Percentiles rank a stretch among this genome's conserved stretches.
phyloP scores from a whole-genome alignment of 2,113 vertebrate species.

The Baryphthengus martii region DNA sequence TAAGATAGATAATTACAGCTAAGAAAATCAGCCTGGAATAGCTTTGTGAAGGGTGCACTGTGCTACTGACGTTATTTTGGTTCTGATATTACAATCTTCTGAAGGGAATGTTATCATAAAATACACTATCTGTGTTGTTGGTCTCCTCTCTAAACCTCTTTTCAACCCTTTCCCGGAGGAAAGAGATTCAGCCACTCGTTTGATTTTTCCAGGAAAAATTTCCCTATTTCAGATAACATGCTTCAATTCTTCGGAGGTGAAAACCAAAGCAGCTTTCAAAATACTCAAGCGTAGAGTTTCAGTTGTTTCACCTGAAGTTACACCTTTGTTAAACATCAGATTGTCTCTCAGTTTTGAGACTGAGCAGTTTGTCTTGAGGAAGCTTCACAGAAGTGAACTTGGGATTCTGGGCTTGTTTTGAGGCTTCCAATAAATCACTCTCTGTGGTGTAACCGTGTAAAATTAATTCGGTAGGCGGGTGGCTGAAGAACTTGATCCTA shows the following conservation, averaged over 20 bases:
- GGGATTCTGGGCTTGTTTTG: not conserved
- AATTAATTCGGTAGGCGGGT: not conserved
- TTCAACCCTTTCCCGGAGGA: not conserved
- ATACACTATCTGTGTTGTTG: accelerated
- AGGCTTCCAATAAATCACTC: accelerated
- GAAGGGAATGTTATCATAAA: not conserved
- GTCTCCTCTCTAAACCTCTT: not conserved
- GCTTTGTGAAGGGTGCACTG: not conserved
- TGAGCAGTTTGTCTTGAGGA: not conserved
- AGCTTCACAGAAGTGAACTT: not conserved
- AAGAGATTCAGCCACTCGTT: not conserved
- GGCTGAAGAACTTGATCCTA: not conserved
- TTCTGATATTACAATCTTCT: not conserved
- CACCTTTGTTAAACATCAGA: accelerated
- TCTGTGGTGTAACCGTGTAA: not conserved
- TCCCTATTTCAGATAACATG: not conserved
- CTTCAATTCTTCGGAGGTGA: not conserved
- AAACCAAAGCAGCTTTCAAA: not conserved
- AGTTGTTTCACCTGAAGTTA: not conserved
- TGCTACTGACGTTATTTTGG: not conserved
- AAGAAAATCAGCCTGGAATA: not conserved
- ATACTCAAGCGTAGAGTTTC: accelerated
- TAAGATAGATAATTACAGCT: not conserved
- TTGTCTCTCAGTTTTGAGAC: not conserved
- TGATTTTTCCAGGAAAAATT: not conserved